Evolutionary conservation across 2,113 vertebrate species (phyloP).

Genomic region (Passer domesticus): DNA sequence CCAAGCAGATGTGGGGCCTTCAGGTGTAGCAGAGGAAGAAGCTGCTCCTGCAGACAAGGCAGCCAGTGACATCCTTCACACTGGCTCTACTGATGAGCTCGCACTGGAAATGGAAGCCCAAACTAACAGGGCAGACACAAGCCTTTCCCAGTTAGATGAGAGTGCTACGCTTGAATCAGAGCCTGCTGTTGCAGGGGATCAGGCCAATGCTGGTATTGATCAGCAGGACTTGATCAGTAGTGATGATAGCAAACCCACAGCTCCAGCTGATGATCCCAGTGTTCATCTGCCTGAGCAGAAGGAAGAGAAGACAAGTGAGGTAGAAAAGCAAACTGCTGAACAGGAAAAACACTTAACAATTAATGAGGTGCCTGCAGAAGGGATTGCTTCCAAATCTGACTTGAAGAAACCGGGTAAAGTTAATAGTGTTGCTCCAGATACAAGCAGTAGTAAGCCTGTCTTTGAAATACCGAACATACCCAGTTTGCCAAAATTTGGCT

Average conservation of each 20-base stretch:
- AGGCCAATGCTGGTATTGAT: neutral
- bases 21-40: neutral
- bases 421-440: neutral
- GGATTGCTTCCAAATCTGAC: neutral
- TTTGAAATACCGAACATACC: conserved; percentile 80
- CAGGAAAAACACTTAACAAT: neutral
- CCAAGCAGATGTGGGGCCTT: neutral
- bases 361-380: neutral
- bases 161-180: neutral
- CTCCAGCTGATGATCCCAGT: neutral
- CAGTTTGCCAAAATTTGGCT: conserved; percentile 77
- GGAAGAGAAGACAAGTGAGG: neutral
- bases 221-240: neutral
- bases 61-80: neutral
- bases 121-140: neutral
- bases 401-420: neutral
- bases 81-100: neutral
- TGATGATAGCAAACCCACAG: neutral
- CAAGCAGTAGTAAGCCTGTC: conserved; percentile 55
- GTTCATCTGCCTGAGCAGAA: neutral
- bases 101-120: neutral
- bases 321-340: neutral
- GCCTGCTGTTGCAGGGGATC: neutral
- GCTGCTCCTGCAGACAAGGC: neutral
- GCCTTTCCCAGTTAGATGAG: neutral